Percentiles rank a stretch among this genome's conserved stretches.
phyloP scores from a whole-genome alignment of 2,797 vertebrate genomes.

The Antrozous pallidus region DNA sequence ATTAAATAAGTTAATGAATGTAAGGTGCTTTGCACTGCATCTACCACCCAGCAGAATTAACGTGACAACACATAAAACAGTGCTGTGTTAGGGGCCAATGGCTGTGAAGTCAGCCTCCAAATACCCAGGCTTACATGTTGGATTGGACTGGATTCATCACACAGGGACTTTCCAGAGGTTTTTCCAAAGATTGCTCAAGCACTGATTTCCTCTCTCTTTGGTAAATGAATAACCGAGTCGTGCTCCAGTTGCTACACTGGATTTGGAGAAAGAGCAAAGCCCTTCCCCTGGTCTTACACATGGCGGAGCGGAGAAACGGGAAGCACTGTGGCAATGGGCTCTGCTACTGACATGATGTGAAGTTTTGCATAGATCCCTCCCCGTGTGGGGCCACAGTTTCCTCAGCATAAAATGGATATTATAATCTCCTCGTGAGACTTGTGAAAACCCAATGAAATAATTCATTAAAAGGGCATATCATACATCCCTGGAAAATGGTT shows the following conservation, averaged over 20 bases:
- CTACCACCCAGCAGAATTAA: background rate
- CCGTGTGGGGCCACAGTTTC: background rate
- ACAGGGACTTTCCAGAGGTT: conserved; percentile 54
- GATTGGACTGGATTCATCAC: background rate
- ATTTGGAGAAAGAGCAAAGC: conserved; percentile 24
- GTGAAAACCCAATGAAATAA: background rate
- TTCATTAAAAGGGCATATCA: background rate
- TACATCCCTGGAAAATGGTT: background rate
- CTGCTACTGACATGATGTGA: background rate
- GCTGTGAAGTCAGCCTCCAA: conserved; percentile 15
- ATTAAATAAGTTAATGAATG: background rate
- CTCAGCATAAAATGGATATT: background rate
- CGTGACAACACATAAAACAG: background rate
- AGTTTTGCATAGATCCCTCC: background rate
- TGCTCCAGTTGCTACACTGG: background rate
- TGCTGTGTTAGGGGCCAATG: background rate
- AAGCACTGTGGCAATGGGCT: rapidly evolving
- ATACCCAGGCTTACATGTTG: background rate
- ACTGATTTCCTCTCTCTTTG: conserved; percentile 48
- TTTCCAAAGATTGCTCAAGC: conserved; percentile 47
- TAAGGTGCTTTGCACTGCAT: background rate
- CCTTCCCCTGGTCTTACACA: background rate
- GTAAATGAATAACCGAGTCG: conserved; percentile 40
- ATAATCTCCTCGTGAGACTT: background rate
- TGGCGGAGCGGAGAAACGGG: background rate